Percentiles rank a stretch among this genome's conserved stretches.
Conservation (phyloP, 1,140 invertebrate species). For the Diachasmimorpha longicaudata region DNA sequence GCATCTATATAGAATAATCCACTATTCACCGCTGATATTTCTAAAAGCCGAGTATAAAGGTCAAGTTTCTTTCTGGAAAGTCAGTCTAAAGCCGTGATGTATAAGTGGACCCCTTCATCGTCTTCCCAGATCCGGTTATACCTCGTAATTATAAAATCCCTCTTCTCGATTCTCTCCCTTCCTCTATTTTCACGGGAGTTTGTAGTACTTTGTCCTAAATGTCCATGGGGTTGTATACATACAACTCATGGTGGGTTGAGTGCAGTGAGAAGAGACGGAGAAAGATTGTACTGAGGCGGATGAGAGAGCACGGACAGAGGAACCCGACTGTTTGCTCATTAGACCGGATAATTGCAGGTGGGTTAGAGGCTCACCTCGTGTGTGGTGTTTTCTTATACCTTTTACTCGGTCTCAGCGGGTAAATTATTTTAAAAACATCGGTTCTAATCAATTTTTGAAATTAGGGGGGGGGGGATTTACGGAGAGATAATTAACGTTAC, state of each 20-base stretch:
- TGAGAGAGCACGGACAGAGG: conserved; percentile 30
- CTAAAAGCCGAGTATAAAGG: conserved; percentile 8
- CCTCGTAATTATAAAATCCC: conserved; percentile 1
- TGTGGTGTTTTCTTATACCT: conserved; percentile 36
- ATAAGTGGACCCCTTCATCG: conserved; percentile 3
- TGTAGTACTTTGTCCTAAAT: conserved; percentile 11
- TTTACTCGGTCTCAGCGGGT: conserved; percentile 31
- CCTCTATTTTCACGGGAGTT: not conserved
- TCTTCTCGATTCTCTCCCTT: not conserved
- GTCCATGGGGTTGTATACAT: conserved; percentile 7
- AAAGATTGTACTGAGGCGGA: conserved; percentile 26
- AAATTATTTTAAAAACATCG: not conserved
- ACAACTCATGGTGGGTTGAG: not conserved
- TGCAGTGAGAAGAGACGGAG: not conserved
- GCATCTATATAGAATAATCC: not conserved
- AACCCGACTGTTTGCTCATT: conserved; percentile 58
- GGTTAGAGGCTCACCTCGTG: conserved; percentile 43
- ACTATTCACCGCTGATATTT: not conserved
- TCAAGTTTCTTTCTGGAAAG: conserved; percentile 1
- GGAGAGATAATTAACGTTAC: no score
- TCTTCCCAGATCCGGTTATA: conserved; percentile 3
- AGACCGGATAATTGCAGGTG: conserved; percentile 60
- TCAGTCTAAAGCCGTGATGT: not conserved
- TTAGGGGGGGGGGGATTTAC: not conserved
- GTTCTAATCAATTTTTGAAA: conserved; percentile 12